Evolutionary conservation across 2,888 invertebrate species (phyloP), one percentile per base, ranked within the genome.

Genomic region (Gibbula magus): DNA sequence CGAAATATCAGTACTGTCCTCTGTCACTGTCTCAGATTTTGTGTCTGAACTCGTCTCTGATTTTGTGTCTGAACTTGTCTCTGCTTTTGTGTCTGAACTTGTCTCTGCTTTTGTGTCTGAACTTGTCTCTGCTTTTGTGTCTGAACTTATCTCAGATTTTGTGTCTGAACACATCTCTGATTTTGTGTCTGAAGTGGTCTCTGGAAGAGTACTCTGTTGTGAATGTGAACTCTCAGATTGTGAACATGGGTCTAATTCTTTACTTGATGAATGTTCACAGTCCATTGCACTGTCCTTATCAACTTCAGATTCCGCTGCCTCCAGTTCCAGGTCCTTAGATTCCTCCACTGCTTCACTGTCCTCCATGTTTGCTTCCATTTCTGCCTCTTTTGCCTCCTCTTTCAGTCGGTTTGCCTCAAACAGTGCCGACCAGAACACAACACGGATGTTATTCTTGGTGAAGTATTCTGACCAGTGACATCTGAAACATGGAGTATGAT

Each of bases 361-460:
- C 0, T 76, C 79, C 73, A 78, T 73, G 51, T 80, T 61, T 32
- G 70, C 77, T 10, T 81, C 76, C 16, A 77, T 73, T 77, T 76
- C 75, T 0, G 29, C 53, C 16, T 25, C 22, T 32, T 53, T 32
- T 67, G 67, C 73, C 52, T 75, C 79, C 66, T 83, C 83, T 79
- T 87, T 86, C 51, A 85, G 85, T 67, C 85, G 84, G 76, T 89
- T 90, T 16, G 85, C 86, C 79, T 94, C 93, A 52, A 91, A 83
- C 39, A 95, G 94, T 0, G 99, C 99, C 0, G 98, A 99, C 94
- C 97, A 99, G 93, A 99, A 99, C 10, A 96, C 96, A 35, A 96
- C 95, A 67, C 94, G 94, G 1, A 97, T 94, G 79, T 95, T 93
- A 29, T 95, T 93, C 80, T 94, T 93, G 78, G 95, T 94, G 91